Base-by-base conservation (phyloP, 2,113 vertebrate species). In the Catharus fuscescens region DNA sequence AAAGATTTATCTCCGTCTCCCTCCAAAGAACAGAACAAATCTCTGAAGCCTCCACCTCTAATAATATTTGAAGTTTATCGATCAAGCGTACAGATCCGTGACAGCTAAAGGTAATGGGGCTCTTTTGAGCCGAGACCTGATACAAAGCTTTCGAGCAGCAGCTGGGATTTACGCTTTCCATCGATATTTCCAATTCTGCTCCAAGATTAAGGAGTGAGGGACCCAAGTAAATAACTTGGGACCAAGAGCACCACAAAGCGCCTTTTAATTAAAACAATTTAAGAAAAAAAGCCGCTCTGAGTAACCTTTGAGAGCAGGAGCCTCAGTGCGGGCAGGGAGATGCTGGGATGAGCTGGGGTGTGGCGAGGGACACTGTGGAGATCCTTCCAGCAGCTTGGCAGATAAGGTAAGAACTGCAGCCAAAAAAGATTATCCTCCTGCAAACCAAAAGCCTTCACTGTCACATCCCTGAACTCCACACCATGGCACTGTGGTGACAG, bases 61-160 rank as follows among this genome's bases (percentile, higher is more conserved):
- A 98, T 98, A 98, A 99, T 98, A 99, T 98, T 98, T 98, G 98
- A 98, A 98, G 98, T 98, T 98, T 99, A 98, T 99, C 98, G 98
- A 99, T 99, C 98, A 99, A 98, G 98, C 96, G 98, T 98, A 97
- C 98, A 97, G 98, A 98, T 98, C 98, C 98, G 97, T 98, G 98
- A 98, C 98, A 98, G 98, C 98, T 97, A 97, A 98, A 98, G 98
- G 98, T 98, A 99, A 98, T 98, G 98, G 98, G 97, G 98, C 97
- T 98, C 98, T 98, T 98, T 97, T 96, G 97, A 98, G 98, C 96
- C 26, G 96, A 97, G 96, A 97, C 98, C 98, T 95, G 97, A 98
- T 97, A 98, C 98, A 97, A 97, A 96, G 98, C 98, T 98, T 96
- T 97, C 65, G 96, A 98, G 98, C 98, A 76, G 97, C 98, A 98